Evolutionary conservation across 2,888 invertebrate species (phyloP), one percentile per base, ranked within the genome.

Genomic region (Lasioglossum malachurum): DNA sequence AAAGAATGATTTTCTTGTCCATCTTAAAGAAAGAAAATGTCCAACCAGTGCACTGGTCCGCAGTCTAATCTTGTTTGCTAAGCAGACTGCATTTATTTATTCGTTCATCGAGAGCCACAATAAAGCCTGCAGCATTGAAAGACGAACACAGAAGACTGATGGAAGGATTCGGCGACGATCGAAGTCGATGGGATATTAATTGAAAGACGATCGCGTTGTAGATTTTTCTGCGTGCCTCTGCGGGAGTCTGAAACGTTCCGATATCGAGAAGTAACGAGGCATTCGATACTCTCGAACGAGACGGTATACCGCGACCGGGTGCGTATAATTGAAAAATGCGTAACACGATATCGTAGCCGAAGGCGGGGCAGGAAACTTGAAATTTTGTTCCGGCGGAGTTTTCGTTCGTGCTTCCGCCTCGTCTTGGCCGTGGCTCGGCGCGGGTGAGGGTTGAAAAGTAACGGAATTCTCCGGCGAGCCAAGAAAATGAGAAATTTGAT

Each of bases 311-410:
- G 60, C 75, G 80, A 72, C 75, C 75, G 84, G 84, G 75, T 82
- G 83, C 80, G 78, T 88, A 57, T 57, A 88, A 90, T 90, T 90
- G 86, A 87, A 84, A 87, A 87, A 83, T 87, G 57, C 75, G 89
- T 88, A 88, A 89, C 64, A 27, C 38, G 87, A 90, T 78, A 82
- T 78, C 27, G 49, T 14, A 73, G 73, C 72, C 14, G 16, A 75
- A 41, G 31, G 57, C 38, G 53, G 71, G 53, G 71, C 53, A 53
- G 67, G 46, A 46, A 60, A 72, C 49, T 71, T 31, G 75, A 83
- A 81, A 84, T 82, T 82, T 87, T 67, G 69, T 78, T 80, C 64
- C 76, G 27, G 14, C 64, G 76, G 69, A 76, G 76, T 74, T 81
- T 80, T 80, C 80, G 57, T 77, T 74, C 67, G 31, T 35, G 35